Base-by-base conservation (phyloP, 1,140 invertebrate genomes). In the Procambarus virginalis region DNA sequence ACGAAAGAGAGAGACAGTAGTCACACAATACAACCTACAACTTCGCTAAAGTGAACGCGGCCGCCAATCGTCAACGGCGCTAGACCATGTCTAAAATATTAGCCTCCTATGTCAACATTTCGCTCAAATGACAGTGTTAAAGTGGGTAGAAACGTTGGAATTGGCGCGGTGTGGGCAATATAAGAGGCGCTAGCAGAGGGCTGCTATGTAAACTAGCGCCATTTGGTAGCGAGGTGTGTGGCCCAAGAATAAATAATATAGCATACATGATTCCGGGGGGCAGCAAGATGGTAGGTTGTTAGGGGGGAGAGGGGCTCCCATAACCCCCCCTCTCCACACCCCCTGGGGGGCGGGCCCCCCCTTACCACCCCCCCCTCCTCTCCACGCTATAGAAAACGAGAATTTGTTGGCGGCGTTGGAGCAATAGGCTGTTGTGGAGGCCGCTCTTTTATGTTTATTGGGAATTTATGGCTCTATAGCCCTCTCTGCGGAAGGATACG, bases 201-300 rank as follows among this genome's bases (percentile, higher is more conserved):
- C 9, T 68, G 76, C 46, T 78, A 78, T 78, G 76, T 51, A 78
- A 78, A 78, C 46, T 51, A 78, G 76, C 46, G 46, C 46, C 49
- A 78, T 78, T 78, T 49, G 12, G 46, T 49, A 51, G 76, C 76
- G 76, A 78, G 76, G 76, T 78, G 76, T 78, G 76, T 78, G 76
- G 76, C 34, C 76, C 46, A 20, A 9, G 49, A 78, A 51, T 48
- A 78, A 51, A 49, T 48, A 49, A 51, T 78, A 51, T 20, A 51
- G 60, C 49, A 51, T 78, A 34, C 22, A 51, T 78, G 76, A 49
- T 20, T 78, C 4, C 49, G 76, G 46, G n/a, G 46, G 14, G 76
- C 20, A 34, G 68, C 14, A 64, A 64, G 60, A 64, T 14, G 51
- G 51, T 55, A 55, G 51, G 51, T 12, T 55, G 51, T 12, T 9